Percentiles rank a stretch among this genome's conserved stretches.
These are phyloP conservation scores for Manduca sexta DNA, from an alignment of 1,140 invertebrate species.

Conservation along the genomic window DNA sequence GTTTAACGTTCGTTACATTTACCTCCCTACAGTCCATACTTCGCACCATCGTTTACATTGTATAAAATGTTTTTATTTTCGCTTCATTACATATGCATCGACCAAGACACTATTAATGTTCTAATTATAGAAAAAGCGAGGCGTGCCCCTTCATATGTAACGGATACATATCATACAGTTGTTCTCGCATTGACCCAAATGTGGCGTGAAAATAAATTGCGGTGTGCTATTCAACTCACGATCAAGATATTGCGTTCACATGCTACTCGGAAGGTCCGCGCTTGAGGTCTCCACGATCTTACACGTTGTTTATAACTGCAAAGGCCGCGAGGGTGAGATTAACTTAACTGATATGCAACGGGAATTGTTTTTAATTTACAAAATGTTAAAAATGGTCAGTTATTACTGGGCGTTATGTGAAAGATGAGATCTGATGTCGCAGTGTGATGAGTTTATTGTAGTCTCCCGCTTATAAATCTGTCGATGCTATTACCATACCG, in stretches of 20 bases:
- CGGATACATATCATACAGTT: conserved; percentile 27
- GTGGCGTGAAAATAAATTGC: conserved; percentile 47
- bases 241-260: conserved; percentile 17
- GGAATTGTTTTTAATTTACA: too few relatives aligned
- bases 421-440: too few relatives aligned
- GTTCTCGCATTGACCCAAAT: conserved; percentile 62
- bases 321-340: too few relatives aligned
- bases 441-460: too few relatives aligned
- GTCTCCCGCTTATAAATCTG: too few relatives aligned
- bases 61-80: conserved; percentile 1
- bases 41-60: background rate
- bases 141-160: conserved; percentile 40
- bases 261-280: conserved; percentile 9
- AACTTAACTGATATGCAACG: too few relatives aligned
- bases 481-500: too few relatives aligned
- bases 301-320: background rate
- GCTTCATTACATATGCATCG: conserved; percentile 15
- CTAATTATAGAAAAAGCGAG: conserved; percentile 45
- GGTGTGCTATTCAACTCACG: conserved; percentile 28
- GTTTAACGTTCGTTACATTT: background rate
- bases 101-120: conserved; percentile 32
- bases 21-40: background rate
- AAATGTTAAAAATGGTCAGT: too few relatives aligned
- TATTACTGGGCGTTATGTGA: too few relatives aligned
- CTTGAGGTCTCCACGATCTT: conserved; percentile 2